Percentiles rank a stretch among this genome's conserved stretches.
phyloP scores from a whole-genome alignment of 2,888 invertebrate species.

The Brachyptera risi region DNA sequence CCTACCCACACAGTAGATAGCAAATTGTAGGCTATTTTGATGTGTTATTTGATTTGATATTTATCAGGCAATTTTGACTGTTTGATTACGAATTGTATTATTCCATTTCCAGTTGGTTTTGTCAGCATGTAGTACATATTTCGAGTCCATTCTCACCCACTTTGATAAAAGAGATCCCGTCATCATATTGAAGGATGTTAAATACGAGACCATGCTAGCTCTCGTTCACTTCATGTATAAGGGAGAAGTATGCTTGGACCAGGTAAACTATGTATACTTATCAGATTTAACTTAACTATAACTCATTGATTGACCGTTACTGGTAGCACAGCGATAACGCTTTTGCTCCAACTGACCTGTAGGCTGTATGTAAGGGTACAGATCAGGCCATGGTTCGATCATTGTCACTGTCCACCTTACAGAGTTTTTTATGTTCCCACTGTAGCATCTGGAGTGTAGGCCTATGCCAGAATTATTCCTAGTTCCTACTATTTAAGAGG shows the following conservation, averaged over 20 bases:
- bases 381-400: not conserved
- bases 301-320: not conserved
- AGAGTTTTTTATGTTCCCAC: not conserved
- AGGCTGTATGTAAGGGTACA: not conserved
- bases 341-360: too few relatives aligned
- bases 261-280: conserved; percentile 1
- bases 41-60: too few relatives aligned
- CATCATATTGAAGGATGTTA: conserved; percentile 24
- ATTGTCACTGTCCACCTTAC: not conserved
- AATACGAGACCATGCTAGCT: conserved; percentile 18
- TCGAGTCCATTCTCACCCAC: conserved; percentile 18
- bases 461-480: too few relatives aligned
- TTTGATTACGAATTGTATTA: too few relatives aligned
- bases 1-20: too few relatives aligned
- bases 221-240: conserved; percentile 26
- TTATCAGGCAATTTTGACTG: too few relatives aligned
- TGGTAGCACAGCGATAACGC: too few relatives aligned
- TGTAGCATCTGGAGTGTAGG: too few relatives aligned
- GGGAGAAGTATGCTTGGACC: conserved; percentile 23
- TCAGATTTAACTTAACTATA: not conserved
- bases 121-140: conserved; percentile 21
- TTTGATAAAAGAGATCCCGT: conserved; percentile 17
- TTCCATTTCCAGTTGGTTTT: conserved; percentile 20
- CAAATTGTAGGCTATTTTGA: too few relatives aligned
- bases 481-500: too few relatives aligned